A percentile compares a stretch with the other conserved stretches of the same genome.
These are phyloP conservation scores for Nemopilema nomurai DNA, from an alignment of 30 jellyfish, hydroid and myxozoan species.

Conservation along the genomic window DNA sequence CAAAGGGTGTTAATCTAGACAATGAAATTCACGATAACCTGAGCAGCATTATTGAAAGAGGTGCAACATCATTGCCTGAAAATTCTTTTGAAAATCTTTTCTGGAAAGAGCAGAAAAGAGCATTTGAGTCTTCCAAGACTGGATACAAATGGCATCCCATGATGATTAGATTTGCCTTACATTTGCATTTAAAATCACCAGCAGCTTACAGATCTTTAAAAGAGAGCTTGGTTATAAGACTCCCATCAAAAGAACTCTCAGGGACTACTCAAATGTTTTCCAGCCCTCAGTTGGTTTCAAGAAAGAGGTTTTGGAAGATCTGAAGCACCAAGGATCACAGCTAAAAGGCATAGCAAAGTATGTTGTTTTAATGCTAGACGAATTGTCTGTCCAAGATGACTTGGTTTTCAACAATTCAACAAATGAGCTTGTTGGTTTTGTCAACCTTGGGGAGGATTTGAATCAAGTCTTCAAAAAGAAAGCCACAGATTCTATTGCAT, in stretches of 20 bases:
- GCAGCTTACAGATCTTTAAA: constrained; percentile 49
- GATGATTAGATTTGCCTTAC: constrained; percentile 57
- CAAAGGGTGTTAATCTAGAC: constrained; percentile 44
- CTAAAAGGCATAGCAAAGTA: constrained; percentile 33
- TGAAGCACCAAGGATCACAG: constrained; percentile 46
- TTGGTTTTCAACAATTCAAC: constrained; percentile 23
- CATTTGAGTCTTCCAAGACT: constrained; percentile 28
- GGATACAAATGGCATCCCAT: constrained; percentile 45
- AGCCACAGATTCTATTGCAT: constrained; percentile 25
- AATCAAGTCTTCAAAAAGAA: constrained; percentile 25
- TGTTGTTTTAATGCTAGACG: constrained; percentile 59
- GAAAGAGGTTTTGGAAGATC: constrained; percentile 44
- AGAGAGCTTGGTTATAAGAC: constrained; percentile 41
- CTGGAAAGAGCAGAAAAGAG: constrained; percentile 49
- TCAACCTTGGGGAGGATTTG: constrained; percentile 49
- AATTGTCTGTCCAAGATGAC: constrained; percentile 46
- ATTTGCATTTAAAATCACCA: constrained; percentile 45
- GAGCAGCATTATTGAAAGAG: constrained; percentile 10
- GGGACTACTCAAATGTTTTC: constrained; percentile 43
- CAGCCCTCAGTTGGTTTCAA: constrained; percentile 52
- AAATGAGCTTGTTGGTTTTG: constrained; percentile 40
- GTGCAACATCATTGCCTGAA: constrained; percentile 44
- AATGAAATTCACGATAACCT: constrained; percentile 23
- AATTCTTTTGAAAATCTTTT: constrained; percentile 41
- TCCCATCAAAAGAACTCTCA: constrained; percentile 50